Base-by-base conservation (phyloP, 2,797 vertebrate genomes). In the Pantherophis vulpinus region DNA sequence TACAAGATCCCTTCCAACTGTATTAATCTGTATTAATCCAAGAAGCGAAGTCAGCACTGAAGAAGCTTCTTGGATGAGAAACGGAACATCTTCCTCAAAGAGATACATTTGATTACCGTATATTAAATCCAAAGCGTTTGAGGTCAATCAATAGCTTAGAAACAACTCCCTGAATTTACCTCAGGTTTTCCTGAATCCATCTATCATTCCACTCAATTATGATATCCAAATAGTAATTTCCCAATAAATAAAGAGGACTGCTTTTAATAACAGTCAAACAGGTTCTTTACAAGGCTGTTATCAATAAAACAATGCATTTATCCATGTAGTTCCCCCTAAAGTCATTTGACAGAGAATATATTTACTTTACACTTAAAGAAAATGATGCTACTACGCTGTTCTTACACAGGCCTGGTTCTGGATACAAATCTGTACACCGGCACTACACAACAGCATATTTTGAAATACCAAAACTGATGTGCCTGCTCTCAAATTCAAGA, bases 401-500 rank as follows among this genome's bases (percentile, higher is more conserved):
- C 6, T 37, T 16, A 88, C 54, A 4, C 0, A 13, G 20, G 66
- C 27, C 59, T 0, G 0, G 37, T n/a, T 56, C 58, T 58, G 87
- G 11, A 56, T 47, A 42, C 60, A 59, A 92, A 94, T 66, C 8
- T 87, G 61, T 58, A 88, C 20, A 88, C 18, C 32, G n/a, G 83
- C 55, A 32, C 83, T 87, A 74, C 51, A 42, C 90, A 79, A 92
- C n/a, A 32, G 91, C 7, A 0, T 3, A 20, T 92, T 91, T 60
- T 91, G 13, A 60, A 61, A 55, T 74, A 89, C 29, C 79, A 55
- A 91, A 8, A 51, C 87, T 63, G 95, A 93, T 89, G 61, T 10
- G 59, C 92, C 95, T 25, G 92, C 25, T 32, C 83, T 63, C 27
- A 86, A 94, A 92, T 92, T 92, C 60, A 59, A n/a, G 54, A 89